Evolutionary conservation across 2,797 vertebrate genomes (phyloP), one percentile per base, ranked within the genome.

Genomic region (Mareca strepera): DNA sequence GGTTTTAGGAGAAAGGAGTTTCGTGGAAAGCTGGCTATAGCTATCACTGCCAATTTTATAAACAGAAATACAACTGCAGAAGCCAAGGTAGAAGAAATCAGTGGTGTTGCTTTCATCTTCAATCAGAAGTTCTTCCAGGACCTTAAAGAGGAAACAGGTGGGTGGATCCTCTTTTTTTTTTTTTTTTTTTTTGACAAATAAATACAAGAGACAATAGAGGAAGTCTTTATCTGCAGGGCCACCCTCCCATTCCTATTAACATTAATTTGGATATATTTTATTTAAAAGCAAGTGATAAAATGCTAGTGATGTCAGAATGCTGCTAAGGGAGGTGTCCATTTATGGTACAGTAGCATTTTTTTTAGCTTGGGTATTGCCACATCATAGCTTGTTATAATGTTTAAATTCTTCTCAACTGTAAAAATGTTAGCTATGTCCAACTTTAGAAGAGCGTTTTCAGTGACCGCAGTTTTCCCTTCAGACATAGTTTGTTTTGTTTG

Each of bases 71-170:
- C 99, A 23, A 99, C 99, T 0, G 99, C 99, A 1, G 99, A 99
- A 97, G 99, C 99, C 79, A 99, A 99, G 96, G 99, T 99, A 68
- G 99, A 99, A 91, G 99, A 99, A 98, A 99, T 99, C 81, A 99
- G 99, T 11, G 99, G 99, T 0, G 99, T 99, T 92, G 99, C 99
- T 96, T 99, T 99, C 95, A 99, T 99, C 97, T 99, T 99, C 97
- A 99, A 99, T 96, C 99, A 99, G 97, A 99, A 99, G 97, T 99
- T 99, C 97, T 99, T 99, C 94, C 99, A 98, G 82, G 99, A 99
- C 96, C 98, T 99, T 84, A 99, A 98, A 97, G 99, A 99, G 88
- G 99, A 99, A 96, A 99, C 99, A 16, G 99, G 99, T 99, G 90
- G 78, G 97, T 95, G 12, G 62, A 78, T 91, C 88, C 44, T 79